Conservation (phyloP, 2,888 invertebrate species). For the Hirtodrosophila histrioides region DNA sequence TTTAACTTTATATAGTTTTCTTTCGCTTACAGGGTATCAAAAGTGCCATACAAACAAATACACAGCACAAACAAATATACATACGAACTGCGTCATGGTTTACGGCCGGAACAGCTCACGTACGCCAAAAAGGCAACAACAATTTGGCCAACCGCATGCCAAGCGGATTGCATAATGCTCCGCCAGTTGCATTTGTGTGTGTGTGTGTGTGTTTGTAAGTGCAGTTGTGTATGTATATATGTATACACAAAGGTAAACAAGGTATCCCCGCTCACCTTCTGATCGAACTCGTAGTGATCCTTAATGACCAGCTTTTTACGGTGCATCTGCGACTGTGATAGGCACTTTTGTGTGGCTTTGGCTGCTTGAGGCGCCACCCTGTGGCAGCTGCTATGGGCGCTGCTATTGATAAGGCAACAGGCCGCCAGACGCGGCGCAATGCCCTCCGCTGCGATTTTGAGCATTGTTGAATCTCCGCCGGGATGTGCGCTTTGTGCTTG, state of each 20-base stretch:
- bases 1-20: too few relatives aligned
- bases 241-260: constrained; percentile 7
- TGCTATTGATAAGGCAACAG: constrained; percentile 57
- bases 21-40: constrained; percentile 38
- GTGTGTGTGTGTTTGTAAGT: constrained; percentile 4
- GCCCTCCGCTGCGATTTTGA: constrained; percentile 79
- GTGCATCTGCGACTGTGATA: constrained; percentile 76
- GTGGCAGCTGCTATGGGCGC: constrained; percentile 71
- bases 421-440: constrained; percentile 71
- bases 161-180: constrained; percentile 56
- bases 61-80: constrained; percentile 7
- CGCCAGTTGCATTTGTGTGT: constrained; percentile 13
- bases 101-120: constrained; percentile 52
- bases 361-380: constrained; percentile 65
- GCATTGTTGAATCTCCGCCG: constrained; percentile 48
- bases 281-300: constrained; percentile 91
- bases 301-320: constrained; percentile 86
- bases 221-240: neutral
- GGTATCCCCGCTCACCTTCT: constrained; percentile 86
- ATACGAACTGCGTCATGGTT: constrained; percentile 48
- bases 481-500: too few relatives aligned
- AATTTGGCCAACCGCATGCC: constrained; percentile 24
- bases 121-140: constrained; percentile 51
- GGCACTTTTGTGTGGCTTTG: constrained; percentile 69
- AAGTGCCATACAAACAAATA: constrained; percentile 7